A percentile compares a stretch with the other conserved stretches of the same genome.
phyloP scores from a whole-genome alignment of 92 coral and sea anemone species.

The Phenganax subtilis region DNA sequence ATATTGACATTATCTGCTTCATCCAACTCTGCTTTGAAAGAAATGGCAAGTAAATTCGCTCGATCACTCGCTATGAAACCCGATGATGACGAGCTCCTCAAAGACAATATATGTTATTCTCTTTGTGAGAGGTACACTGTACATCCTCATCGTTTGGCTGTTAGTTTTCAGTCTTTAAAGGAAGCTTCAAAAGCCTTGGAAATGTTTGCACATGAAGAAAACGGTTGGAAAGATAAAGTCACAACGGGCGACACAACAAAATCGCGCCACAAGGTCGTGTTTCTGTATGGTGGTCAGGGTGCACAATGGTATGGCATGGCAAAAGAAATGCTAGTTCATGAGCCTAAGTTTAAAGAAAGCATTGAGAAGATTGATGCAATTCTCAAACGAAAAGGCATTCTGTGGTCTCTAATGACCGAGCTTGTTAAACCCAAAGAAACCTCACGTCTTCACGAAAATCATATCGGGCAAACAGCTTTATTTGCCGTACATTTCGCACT shows the following conservation, averaged over 20 bases:
- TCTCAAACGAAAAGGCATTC: conserved; percentile 35
- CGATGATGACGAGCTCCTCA: conserved; percentile 23
- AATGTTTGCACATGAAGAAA: conserved; percentile 30
- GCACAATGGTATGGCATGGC: conserved; percentile 67
- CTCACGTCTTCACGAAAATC: conserved; percentile 40
- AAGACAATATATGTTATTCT: conserved; percentile 50
- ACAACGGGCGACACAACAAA: conserved; percentile 17
- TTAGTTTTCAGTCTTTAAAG: conserved; percentile 36
- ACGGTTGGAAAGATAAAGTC: conserved; percentile 49
- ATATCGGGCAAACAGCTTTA: conserved; percentile 57
- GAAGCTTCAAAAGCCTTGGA: conserved; percentile 42
- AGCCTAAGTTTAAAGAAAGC: conserved; percentile 46
- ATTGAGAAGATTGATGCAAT: conserved; percentile 37
- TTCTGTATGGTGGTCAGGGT: conserved; percentile 70
- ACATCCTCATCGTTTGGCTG: conserved; percentile 52
- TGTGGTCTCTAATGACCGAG: conserved; percentile 52
- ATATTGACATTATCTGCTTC: conserved; percentile 55
- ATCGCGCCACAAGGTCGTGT: conserved; percentile 39
- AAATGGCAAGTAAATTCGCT: conserved; percentile 38
- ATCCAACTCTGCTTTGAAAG: conserved; percentile 43
- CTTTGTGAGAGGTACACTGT: conserved; percentile 51
- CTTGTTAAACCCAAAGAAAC: conserved; percentile 44
- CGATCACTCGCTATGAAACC: conserved; percentile 30
- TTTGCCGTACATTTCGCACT: conserved; percentile 59
- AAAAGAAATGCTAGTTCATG: conserved; percentile 50